Evolutionary conservation across 2,113 vertebrate genomes (phyloP), one percentile per base, ranked within the genome.

Genomic region (Rhodinocichla rosea): DNA sequence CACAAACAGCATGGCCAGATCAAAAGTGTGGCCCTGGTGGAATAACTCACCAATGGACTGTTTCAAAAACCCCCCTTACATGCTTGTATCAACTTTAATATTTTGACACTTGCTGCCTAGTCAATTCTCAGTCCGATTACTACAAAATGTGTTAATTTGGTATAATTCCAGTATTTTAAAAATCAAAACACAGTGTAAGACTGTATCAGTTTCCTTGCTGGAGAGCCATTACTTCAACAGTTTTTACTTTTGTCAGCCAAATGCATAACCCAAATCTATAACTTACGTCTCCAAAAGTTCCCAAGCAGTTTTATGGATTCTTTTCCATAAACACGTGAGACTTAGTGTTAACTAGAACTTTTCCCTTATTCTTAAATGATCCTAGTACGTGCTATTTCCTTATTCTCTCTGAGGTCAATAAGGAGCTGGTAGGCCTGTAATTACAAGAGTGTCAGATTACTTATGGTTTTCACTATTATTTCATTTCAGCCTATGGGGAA

Each of bases 401-500:
- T 94, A 62, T 89, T 82, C 82, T 81, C 28, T 87, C 73, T 52
- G 69, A 92, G 64, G 69, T 91, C 83, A 89, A 24, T 76, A 73
- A 79, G 73, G 69, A 82, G 62, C 40, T 89, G 70, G 69, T 91
- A 79, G 62, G 87, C 64, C 89, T 81, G 27, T 87, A 96, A 92
- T 85, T 89, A 91, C 44, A 76, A 71, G 74, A 71, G 74, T 65
- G 33, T 89, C 94, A 71, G 56, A 90, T 95, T 96, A 84, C 86
- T 92, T 70, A 73, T 8, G 35, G 33, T 63, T 95, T 95, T 94
- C 7, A 10, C 35, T 89, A 50, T 84, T 82, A 78, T 87, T 94
- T 92, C 60, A 42, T 87, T 42, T 82, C 81, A 76, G 67, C 63
- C 85, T 74, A 62, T 59, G 39, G 82, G 50, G 50, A 95, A 77